Evolutionary conservation across 37 sponge, comb jelly and placozoan genomes (phyloP), one percentile per base, ranked within the genome.

Genomic region (Axinella damicornis): DNA sequence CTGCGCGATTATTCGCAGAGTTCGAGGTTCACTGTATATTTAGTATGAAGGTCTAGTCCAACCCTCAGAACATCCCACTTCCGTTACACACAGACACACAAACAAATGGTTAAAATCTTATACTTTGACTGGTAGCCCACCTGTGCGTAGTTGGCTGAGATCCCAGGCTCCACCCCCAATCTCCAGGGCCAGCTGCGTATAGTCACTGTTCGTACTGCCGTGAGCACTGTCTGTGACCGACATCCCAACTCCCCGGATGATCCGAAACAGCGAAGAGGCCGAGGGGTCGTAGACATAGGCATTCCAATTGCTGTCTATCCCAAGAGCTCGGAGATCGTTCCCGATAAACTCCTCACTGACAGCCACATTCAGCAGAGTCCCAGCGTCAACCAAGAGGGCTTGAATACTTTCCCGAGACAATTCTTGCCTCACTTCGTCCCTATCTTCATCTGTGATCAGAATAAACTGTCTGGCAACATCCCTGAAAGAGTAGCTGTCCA

Each of bases 161-260:
- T 96, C 92, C 97, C 97, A 96, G 19, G 85, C 91, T 24, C 79
- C 92, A 15, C 97, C 94, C 0, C 77, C 73, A 20, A 82, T 65
- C 0, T 52, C 52, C 60, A 81, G 40, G 0, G 97, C 97, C 33
- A 96, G 77, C 19, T 86, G 63, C 25, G 88, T 85, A 82, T 96
- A 96, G 55, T 92, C 92, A 38, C n/a, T 12, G 40, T 75, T 41
- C 16, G 97, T 96, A 28, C 69, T 80, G 0, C 89, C 71, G 77
- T 81, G 39, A 61, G 85, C 94, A 57, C 85, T 76, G 54, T 83
- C 91, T n/a, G 18, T 28, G 2, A 90, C 37, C 27, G 80, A 24
- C 30, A 2, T 66, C 32, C 85, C 86, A 11, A n/a, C 37, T 0
- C 59, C 76, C 28, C 57, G 60, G 2, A 75, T 28, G 11, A 58